These are phyloP conservation scores for Leucozona laternaria DNA, from an alignment of 2,888 invertebrate species.

Conservation along the genomic window DNA sequence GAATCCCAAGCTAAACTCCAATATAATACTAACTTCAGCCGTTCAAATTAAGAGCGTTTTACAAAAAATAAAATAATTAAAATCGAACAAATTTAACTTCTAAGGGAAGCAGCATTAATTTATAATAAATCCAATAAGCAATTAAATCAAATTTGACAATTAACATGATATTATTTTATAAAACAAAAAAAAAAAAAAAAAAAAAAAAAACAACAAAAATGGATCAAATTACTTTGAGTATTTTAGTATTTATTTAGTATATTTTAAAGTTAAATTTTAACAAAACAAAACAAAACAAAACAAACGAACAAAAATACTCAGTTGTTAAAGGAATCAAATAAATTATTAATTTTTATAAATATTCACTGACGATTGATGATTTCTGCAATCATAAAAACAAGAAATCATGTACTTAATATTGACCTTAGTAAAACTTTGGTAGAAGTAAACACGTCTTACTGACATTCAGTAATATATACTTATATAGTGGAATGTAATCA, in stretches of 20 bases:
- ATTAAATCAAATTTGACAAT: constrained; percentile 74
- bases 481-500: constrained; percentile 61
- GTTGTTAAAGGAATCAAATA: constrained; percentile 68
- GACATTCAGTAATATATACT: constrained; percentile 72
- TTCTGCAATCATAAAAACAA: constrained; percentile 72
- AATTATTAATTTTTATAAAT: constrained; percentile 34
- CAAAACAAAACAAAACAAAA: constrained; percentile 51
- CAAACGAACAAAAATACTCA: constrained; percentile 66
- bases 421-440: constrained; percentile 71
- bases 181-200: constrained; percentile 20
- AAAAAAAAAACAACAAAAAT: constrained; percentile 38
- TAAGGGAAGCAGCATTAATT: constrained; percentile 58
- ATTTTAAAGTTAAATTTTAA: constrained; percentile 47
- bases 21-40: constrained; percentile 59
- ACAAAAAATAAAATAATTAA: constrained; percentile 9
- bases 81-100: constrained; percentile 23
- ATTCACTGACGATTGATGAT: constrained; percentile 69
- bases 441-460: constrained; percentile 74
- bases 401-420: constrained; percentile 73
- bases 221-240: constrained; percentile 71
- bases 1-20: constrained; percentile 69
- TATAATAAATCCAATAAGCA: constrained; percentile 65
- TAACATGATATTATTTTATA: constrained; percentile 71
- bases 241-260: constrained; percentile 73
- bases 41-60: constrained; percentile 55